These are phyloP conservation scores for Eupsittula cactorum DNA, from an alignment of 2,113 vertebrate genomes.

Conservation along the genomic window DNA sequence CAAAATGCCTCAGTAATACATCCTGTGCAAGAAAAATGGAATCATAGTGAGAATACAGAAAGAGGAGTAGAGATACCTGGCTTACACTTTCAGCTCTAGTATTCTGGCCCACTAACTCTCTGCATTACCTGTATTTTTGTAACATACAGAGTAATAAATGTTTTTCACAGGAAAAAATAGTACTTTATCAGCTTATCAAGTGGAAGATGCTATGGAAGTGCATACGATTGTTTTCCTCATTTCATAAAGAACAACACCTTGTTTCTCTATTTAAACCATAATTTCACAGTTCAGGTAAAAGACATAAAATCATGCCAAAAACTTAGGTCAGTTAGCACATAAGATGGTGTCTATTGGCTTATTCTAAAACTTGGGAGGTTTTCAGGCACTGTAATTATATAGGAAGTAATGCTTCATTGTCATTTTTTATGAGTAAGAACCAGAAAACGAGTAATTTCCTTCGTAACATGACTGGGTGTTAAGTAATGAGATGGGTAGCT, in stretches of 20 bases:
- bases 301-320: not conserved
- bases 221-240: not conserved
- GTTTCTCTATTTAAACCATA: not conserved
- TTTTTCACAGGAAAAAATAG: not conserved
- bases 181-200: not conserved
- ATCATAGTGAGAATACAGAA: not conserved
- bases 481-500: constrained; percentile 1
- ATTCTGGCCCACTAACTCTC: not conserved
- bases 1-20: not conserved
- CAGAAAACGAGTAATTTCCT: constrained; percentile 43
- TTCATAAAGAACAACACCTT: not conserved
- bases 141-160: not conserved
- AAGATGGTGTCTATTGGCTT: not conserved
- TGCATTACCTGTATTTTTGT: not conserved
- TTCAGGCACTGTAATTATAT: not conserved
- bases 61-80: not conserved
- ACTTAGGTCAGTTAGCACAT: not conserved
- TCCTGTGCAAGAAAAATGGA: not conserved
- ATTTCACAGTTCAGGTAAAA: not conserved
- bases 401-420: constrained; percentile 15
- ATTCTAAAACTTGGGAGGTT: not conserved
- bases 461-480: not conserved
- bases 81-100: not conserved
- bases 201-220: not conserved
- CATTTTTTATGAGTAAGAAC: constrained; percentile 39